Conservation (phyloP, 2,113 vertebrate species). For the Xyrauchen texanus region DNA sequence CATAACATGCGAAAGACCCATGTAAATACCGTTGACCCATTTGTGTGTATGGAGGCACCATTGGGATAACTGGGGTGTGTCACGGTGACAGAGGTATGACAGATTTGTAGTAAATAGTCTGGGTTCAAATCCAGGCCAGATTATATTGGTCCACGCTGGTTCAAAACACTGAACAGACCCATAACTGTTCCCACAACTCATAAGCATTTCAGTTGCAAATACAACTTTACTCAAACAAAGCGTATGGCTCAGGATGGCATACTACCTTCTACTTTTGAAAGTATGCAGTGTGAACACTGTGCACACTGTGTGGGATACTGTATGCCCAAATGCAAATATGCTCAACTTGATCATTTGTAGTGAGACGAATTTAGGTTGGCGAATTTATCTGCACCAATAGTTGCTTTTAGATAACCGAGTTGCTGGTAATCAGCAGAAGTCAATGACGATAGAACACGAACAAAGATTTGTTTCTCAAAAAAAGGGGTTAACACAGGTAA, state of each 20-base stretch:
- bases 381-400: too few species aligned
- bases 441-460: too few species aligned
- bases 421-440: too few species aligned
- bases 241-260: too few species aligned
- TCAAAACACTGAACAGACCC: constrained; percentile 1
- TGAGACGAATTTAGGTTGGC: too few species aligned
- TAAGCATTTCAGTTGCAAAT: too few species aligned
- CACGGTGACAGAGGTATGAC: not conserved
- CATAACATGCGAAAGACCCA: constrained; percentile 21
- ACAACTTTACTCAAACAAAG: too few species aligned
- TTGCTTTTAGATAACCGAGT: too few species aligned
- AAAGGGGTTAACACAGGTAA: too few species aligned
- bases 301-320: not conserved
- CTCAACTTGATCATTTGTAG: too few species aligned
- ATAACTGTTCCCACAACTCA: not conserved
- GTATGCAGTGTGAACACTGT: not conserved
- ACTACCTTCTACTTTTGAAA: not conserved
- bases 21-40: constrained; percentile 33
- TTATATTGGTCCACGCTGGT: constrained; percentile 14
- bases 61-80: constrained; percentile 7
- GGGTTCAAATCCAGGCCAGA: constrained; percentile 15
- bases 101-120: constrained; percentile 20
- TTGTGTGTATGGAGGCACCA: not conserved
- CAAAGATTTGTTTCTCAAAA: too few species aligned
- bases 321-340: too few species aligned